A percentile compares a stretch with the other conserved stretches of the same genome.
These are phyloP conservation scores for Epiblema foenella DNA, from an alignment of 2,888 invertebrate species.

Conservation along the genomic window DNA sequence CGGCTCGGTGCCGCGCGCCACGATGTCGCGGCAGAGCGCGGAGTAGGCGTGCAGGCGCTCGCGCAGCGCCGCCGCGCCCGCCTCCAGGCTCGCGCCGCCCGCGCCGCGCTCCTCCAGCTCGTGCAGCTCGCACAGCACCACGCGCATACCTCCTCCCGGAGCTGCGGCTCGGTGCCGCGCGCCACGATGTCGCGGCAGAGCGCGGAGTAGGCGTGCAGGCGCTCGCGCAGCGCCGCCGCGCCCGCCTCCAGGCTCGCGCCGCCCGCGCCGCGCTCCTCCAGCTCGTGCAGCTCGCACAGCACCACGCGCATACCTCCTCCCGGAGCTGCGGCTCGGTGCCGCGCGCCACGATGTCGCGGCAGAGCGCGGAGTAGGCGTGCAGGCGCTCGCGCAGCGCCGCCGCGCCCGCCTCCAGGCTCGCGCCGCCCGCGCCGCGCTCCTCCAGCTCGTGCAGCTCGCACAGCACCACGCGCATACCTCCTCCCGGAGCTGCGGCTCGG, in stretches of 20 bases:
- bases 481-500: slow-evolving; percentile 87
- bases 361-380: slow-evolving; percentile 89
- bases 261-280: slow-evolving; percentile 83
- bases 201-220: slow-evolving; percentile 90
- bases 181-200: slow-evolving; percentile 83
- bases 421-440: slow-evolving; percentile 80
- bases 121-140: too few relatives aligned
- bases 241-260: slow-evolving; percentile 79
- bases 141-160: slow-evolving; percentile 92
- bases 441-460: slow-evolving; percentile 96
- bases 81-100: slow-evolving; percentile 73
- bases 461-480: slow-evolving; percentile 91
- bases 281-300: too few relatives aligned
- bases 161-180: slow-evolving; percentile 70
- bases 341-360: slow-evolving; percentile 74
- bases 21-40: slow-evolving; percentile 85
- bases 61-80: slow-evolving; percentile 81
- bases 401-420: slow-evolving; percentile 79
- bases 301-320: slow-evolving; percentile 92
- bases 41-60: slow-evolving; percentile 91
- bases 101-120: slow-evolving; percentile 86
- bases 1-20: slow-evolving; percentile 59
- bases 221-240: slow-evolving; percentile 83
- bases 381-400: slow-evolving; percentile 87
- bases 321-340: slow-evolving; percentile 82